Evolutionary conservation across 2,888 invertebrate genomes (phyloP).

Genomic region (Nymphalis urticae): DNA sequence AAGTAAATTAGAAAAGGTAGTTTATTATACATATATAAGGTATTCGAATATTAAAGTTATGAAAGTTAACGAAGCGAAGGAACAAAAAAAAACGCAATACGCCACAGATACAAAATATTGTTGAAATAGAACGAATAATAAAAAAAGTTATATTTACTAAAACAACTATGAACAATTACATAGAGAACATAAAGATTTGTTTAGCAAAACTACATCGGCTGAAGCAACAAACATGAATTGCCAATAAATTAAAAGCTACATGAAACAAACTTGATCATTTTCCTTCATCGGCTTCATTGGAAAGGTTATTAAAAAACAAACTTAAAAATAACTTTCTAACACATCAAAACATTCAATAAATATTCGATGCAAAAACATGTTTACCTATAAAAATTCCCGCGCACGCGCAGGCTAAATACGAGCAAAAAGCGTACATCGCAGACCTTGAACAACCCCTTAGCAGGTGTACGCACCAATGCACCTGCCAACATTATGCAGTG

Average conservation of each 20-base stretch:
- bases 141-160: too few species aligned
- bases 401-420: slow-evolving; percentile 41
- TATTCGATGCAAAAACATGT: slow-evolving; percentile 30
- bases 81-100: too few species aligned
- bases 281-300: neutral
- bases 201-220: too few species aligned
- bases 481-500: slow-evolving; percentile 74
- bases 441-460: slow-evolving; percentile 70
- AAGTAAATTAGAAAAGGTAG: too few species aligned
- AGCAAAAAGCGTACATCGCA: slow-evolving; percentile 50
- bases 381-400: slow-evolving; percentile 36
- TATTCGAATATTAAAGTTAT: too few species aligned
- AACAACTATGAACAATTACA: too few species aligned
- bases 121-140: too few species aligned
- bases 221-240: too few species aligned
- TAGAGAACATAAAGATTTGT: too few species aligned
- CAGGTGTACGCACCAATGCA: slow-evolving; percentile 70
- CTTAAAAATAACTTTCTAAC: neutral
- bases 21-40: too few species aligned
- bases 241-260: neutral
- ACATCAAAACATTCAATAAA: slow-evolving; percentile 4
- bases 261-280: neutral
- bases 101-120: too few species aligned
- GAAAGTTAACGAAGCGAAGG: too few species aligned
- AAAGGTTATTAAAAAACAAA: neutral